Percentiles rank a stretch among this genome's conserved stretches.
Evolutionary conservation across 2,888 invertebrate species (phyloP).

Genomic region (Leptura quadrifasciata): DNA sequence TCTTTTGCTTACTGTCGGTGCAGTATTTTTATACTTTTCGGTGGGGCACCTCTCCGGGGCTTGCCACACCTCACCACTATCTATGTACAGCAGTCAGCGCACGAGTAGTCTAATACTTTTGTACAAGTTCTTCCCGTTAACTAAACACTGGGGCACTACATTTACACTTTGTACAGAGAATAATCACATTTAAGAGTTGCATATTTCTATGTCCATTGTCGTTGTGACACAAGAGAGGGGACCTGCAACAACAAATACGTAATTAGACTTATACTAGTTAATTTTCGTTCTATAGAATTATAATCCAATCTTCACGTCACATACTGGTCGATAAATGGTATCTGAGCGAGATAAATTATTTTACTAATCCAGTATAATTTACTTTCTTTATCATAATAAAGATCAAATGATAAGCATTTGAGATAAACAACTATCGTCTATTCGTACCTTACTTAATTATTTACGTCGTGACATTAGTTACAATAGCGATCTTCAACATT

Average conservation of each 20-base stretch:
- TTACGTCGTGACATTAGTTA: too few relatives aligned
- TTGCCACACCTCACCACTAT: conserved; percentile 67
- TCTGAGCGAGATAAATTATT: too few relatives aligned
- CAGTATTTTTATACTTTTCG: conserved; percentile 58
- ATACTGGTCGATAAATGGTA: too few relatives aligned
- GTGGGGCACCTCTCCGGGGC: conserved; percentile 68
- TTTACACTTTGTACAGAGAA: conserved; percentile 80
- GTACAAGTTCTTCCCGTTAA: conserved; percentile 72
- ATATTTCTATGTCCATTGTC: conserved; percentile 74
- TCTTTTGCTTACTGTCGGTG: conserved; percentile 58
- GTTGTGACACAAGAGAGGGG: conserved; percentile 71
- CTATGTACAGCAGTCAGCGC: conserved; percentile 71
- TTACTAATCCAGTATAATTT: too few relatives aligned
- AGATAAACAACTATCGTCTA: too few relatives aligned
- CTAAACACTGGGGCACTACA: conserved; percentile 75
- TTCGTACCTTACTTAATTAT: too few relatives aligned
- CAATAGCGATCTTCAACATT: too few relatives aligned
- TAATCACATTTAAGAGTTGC: conserved; percentile 78
- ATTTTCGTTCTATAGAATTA: too few relatives aligned
- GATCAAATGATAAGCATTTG: too few relatives aligned
- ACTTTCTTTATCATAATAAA: too few relatives aligned
- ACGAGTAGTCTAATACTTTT: conserved; percentile 72
- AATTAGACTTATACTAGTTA: not conserved
- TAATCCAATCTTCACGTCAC: too few relatives aligned
- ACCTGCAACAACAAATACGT: conserved; percentile 68